A percentile compares a stretch with the other conserved stretches of the same genome.
Conservation (phyloP, 2,888 invertebrate species). For the Hedychridium roseum region DNA sequence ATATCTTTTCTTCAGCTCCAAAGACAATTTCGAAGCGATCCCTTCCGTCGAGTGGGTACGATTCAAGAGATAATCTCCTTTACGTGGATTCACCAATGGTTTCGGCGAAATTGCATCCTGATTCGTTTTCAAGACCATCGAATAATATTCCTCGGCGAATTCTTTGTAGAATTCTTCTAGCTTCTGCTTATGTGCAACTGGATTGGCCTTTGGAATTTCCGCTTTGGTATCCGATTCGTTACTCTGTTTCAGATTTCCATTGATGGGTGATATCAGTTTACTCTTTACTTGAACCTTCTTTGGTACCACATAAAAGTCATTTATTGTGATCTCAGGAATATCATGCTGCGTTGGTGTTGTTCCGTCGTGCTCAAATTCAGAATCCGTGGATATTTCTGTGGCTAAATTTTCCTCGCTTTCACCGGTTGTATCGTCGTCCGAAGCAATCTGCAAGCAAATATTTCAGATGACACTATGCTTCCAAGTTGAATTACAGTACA, state of each 20-base stretch:
- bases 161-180: no score
- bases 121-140: background rate
- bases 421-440: slow-evolving; percentile 72
- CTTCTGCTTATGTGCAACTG: no score
- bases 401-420: slow-evolving; percentile 84
- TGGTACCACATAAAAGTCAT: slow-evolving; percentile 68
- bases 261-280: slow-evolving; percentile 64
- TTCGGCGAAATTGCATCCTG: slow-evolving; percentile 1
- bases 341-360: slow-evolving; percentile 73
- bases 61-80: slow-evolving; percentile 80
- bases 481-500: no score
- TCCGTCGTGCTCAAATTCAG: slow-evolving; percentile 88
- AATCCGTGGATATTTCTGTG: slow-evolving; percentile 92
- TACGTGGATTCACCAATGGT: slow-evolving; percentile 69
- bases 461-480: no score
- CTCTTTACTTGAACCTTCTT: slow-evolving; percentile 72
- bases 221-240: slow-evolving; percentile 22
- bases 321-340: slow-evolving; percentile 79
- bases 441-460: slow-evolving; percentile 69
- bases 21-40: slow-evolving; percentile 84
- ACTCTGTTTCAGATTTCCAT: slow-evolving; percentile 56
- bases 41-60: slow-evolving; percentile 88
- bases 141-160: background rate
- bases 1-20: slow-evolving; percentile 87
- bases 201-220: slow-evolving; percentile 7